These are phyloP conservation scores for Dynastes grantii DNA, from an alignment of 2,888 invertebrate species.

Conservation along the genomic window DNA sequence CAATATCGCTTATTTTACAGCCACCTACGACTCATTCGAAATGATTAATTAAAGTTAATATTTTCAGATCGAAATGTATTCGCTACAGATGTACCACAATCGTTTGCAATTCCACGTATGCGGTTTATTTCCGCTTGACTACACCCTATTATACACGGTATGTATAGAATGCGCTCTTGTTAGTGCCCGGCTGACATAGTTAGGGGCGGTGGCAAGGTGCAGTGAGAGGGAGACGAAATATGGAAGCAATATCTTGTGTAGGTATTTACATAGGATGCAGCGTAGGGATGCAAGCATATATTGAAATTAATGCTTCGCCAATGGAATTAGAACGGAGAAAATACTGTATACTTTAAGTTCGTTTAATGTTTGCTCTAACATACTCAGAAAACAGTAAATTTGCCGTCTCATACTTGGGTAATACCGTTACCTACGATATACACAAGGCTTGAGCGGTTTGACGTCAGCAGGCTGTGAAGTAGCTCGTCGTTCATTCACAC, in stretches of 20 bases:
- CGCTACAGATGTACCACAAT: slow-evolving; percentile 65
- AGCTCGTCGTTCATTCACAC: too few relatives aligned
- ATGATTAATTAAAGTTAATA: slow-evolving; percentile 47
- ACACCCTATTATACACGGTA: slow-evolving; percentile 63
- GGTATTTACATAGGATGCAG: too few relatives aligned
- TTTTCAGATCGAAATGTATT: slow-evolving; percentile 64
- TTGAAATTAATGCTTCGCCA: not conserved
- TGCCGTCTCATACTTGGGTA: too few relatives aligned
- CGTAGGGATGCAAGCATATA: not conserved
- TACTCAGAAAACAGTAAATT: too few relatives aligned
- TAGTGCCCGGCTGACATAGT: not conserved
- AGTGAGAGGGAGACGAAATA: not conserved
- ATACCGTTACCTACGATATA: too few relatives aligned
- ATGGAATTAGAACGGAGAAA: not conserved
- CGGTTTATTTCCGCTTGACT: slow-evolving; percentile 64
- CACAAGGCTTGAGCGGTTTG: too few relatives aligned
- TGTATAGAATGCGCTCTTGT: slow-evolving; percentile 30
- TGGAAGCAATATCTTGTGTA: too few relatives aligned
- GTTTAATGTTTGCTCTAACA: too few relatives aligned
- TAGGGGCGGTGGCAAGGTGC: not conserved
- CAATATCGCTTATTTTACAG: not conserved
- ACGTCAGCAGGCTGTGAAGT: too few relatives aligned
- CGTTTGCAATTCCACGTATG: slow-evolving; percentile 62
- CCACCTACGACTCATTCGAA: slow-evolving; percentile 33
- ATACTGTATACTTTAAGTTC: too few relatives aligned